Evolutionary conservation across 2,113 vertebrate species (phyloP).

Genomic region (Delphinapterus leucas): DNA sequence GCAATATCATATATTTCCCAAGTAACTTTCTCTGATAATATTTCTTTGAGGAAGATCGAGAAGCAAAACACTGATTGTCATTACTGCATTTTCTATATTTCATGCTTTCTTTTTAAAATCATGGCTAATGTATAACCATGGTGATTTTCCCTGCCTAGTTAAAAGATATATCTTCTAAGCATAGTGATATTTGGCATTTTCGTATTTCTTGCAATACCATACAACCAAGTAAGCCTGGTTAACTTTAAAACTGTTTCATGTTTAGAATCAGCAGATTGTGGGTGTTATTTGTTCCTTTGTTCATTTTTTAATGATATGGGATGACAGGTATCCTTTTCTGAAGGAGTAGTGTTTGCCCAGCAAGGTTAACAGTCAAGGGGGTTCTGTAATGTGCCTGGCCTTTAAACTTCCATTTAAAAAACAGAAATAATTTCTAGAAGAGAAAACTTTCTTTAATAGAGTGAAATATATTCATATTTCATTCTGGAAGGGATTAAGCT

Average conservation of each 20-base stretch:
- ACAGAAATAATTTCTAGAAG: not conserved
- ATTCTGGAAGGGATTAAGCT: not conserved
- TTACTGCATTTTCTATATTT: not conserved
- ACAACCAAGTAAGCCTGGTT: not conserved
- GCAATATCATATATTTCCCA: not conserved
- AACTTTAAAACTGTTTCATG: not conserved
- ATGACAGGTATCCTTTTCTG: not conserved
- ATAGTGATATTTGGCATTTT: not conserved
- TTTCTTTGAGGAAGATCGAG: constrained; percentile 8
- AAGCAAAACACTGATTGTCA: not conserved
- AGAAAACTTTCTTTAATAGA: not conserved
- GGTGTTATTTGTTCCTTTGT: not conserved
- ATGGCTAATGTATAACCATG: not conserved
- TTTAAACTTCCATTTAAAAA: constrained; percentile 16
- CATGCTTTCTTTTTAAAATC: constrained; percentile 1
- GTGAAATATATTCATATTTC: not conserved
- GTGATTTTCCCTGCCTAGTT: not conserved
- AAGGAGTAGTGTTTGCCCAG: not conserved
- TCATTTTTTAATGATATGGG: not conserved
- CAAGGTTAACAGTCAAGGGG: not conserved
- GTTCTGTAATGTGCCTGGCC: not conserved
- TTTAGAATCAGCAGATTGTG: not conserved
- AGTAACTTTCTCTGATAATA: not conserved
- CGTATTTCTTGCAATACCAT: constrained; percentile 20
- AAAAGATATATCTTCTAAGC: not conserved